These are phyloP conservation scores for Huso huso DNA, from an alignment of 2,797 vertebrate genomes.

Conservation along the genomic window DNA sequence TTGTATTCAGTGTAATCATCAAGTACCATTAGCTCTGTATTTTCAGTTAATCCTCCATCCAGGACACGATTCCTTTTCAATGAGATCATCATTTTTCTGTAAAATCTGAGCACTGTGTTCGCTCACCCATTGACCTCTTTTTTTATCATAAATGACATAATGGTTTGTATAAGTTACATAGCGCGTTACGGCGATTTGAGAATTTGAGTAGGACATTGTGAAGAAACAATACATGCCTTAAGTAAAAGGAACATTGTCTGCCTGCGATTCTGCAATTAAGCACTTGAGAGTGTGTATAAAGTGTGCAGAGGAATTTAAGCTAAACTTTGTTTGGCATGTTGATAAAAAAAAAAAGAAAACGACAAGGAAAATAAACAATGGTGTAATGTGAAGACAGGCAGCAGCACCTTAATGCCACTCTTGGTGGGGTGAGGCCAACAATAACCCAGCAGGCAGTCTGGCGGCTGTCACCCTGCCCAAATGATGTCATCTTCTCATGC, in stretches of 20 bases:
- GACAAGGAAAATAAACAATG: conserved; percentile 26
- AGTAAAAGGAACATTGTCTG: too few relatives aligned
- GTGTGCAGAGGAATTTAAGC: conserved; percentile 49
- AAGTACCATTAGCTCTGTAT: too few relatives aligned
- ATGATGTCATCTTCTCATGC: conserved; percentile 24
- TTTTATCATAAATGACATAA: too few relatives aligned
- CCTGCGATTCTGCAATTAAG: too few relatives aligned
- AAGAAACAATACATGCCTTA: too few relatives aligned
- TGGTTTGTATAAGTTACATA: too few relatives aligned
- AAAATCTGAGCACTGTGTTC: neutral
- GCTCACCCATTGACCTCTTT: too few relatives aligned
- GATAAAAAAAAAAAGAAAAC: conserved; percentile 27
- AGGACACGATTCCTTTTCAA: neutral
- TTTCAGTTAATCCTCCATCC: too few relatives aligned
- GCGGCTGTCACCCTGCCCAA: conserved; percentile 15
- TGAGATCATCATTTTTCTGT: conserved; percentile 9
- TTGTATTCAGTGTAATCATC: too few relatives aligned
- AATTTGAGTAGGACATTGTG: too few relatives aligned
- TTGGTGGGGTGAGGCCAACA: conserved; percentile 20
- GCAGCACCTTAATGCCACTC: conserved; percentile 24
- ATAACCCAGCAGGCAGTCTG: conserved; percentile 22
- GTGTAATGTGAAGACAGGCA: conserved; percentile 31
- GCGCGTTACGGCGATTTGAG: too few relatives aligned
- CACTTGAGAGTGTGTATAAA: neutral
- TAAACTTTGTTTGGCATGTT: conserved; percentile 42